Percentiles rank a stretch among this genome's conserved stretches.
Evolutionary conservation across 2,888 invertebrate genomes (phyloP).

Genomic region (Hetaerina titia): DNA sequence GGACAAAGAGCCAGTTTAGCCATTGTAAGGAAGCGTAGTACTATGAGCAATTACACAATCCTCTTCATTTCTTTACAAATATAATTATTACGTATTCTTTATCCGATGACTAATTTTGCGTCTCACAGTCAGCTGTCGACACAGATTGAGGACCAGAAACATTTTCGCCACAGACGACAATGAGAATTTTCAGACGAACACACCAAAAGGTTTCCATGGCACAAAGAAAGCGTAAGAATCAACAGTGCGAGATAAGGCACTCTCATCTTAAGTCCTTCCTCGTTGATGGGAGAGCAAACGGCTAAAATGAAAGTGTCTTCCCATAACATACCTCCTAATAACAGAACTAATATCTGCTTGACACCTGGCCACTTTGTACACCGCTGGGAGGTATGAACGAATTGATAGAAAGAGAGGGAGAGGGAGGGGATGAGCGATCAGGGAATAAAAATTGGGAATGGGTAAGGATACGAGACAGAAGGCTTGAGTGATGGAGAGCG

Average conservation of each 20-base stretch:
- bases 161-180: background rate
- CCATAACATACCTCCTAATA: background rate
- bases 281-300: background rate
- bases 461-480: background rate
- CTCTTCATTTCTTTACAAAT: background rate
- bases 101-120: background rate
- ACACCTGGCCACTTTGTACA: background rate
- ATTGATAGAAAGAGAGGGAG: too few species aligned
- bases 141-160: background rate
- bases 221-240: background rate
- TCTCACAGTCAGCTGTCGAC: background rate
- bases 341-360: background rate
- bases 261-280: background rate
- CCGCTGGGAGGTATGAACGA: background rate
- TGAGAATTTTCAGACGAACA: background rate
- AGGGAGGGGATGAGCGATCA: background rate
- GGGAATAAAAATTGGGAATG: background rate
- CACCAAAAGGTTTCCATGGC: background rate
- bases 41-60: background rate
- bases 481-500: background rate
- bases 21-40: background rate
- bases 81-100: background rate
- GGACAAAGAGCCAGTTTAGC: background rate
- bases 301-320: background rate
- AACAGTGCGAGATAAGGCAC: background rate